Evolutionary conservation across 2,797 vertebrate species (phyloP).

Genomic region (Triplophysa bombifrons): DNA sequence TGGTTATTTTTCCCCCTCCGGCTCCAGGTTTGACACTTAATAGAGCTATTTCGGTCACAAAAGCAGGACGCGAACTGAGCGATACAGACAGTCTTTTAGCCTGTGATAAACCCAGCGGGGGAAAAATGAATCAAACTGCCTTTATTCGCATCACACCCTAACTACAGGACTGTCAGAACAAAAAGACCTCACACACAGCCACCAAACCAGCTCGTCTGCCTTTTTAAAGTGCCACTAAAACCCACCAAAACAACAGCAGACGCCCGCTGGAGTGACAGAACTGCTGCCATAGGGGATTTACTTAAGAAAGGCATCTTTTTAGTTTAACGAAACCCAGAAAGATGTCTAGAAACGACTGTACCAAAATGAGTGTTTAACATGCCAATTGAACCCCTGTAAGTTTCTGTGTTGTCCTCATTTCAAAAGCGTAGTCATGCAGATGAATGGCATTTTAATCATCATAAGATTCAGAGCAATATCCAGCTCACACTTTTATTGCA

Average conservation of each 20-base stretch:
- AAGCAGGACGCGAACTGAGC: constrained; percentile 30
- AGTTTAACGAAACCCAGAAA: constrained; percentile 26
- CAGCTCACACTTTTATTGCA: constrained; percentile 55
- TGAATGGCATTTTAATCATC: constrained; percentile 36
- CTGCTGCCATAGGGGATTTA: constrained; percentile 54
- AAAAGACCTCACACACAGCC: constrained; percentile 66
- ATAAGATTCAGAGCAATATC: constrained; percentile 24
- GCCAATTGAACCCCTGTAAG: constrained; percentile 27
- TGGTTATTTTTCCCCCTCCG: constrained; percentile 7
- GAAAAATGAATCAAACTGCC: constrained; percentile 52
- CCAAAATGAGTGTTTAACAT: constrained; percentile 28
- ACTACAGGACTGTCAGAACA: constrained; percentile 63
- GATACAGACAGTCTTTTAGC: constrained; percentile 51
- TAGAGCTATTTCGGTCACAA: constrained; percentile 43
- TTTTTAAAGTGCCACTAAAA: constrained; percentile 64
- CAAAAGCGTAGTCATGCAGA: constrained; percentile 21
- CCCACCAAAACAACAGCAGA: constrained; percentile 51
- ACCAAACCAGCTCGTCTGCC: constrained; percentile 63
- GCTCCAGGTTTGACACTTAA: constrained; percentile 48
- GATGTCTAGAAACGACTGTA: not conserved
- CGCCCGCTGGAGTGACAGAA: constrained; percentile 58
- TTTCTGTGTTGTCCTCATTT: constrained; percentile 9
- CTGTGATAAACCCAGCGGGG: constrained; percentile 40
- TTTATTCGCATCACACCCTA: constrained; percentile 30
- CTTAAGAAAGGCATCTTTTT: constrained; percentile 40